Evolutionary conservation across 2,888 invertebrate species (phyloP).

Genomic region (Cerceris ruficornis): DNA sequence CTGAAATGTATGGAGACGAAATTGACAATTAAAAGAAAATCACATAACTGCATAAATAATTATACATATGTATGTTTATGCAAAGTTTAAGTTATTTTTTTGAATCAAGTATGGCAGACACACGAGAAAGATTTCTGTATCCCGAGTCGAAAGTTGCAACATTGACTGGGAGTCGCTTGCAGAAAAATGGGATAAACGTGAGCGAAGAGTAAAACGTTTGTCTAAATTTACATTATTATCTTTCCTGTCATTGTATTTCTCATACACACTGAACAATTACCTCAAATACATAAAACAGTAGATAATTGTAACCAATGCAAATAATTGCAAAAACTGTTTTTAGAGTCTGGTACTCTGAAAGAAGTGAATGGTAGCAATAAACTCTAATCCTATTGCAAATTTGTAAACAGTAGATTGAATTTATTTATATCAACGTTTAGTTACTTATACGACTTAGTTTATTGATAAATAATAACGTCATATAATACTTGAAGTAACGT

Average conservation of each 20-base stretch:
- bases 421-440: constrained; percentile 65
- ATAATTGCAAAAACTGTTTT: constrained; percentile 31
- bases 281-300: constrained; percentile 16
- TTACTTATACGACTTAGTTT: constrained; percentile 11
- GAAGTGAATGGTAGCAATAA: constrained; percentile 59
- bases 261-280: constrained; percentile 30
- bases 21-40: constrained; percentile 24
- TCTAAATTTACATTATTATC: constrained; percentile 34
- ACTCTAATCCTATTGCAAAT: constrained; percentile 45
- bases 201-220: constrained; percentile 24
- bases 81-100: constrained; percentile 30
- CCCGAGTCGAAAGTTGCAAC: neutral
- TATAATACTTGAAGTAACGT: constrained; percentile 29
- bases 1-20: neutral
- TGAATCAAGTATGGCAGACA: constrained; percentile 8
- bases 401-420: constrained; percentile 65
- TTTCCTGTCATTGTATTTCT: constrained; percentile 26
- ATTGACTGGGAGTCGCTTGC: neutral
- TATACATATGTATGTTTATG: constrained; percentile 18
- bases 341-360: constrained; percentile 63
- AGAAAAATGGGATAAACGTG: neutral
- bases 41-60: constrained; percentile 13
- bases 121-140: neutral
- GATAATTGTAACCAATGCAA: constrained; percentile 28
- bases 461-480: constrained; percentile 20